Conservation (phyloP, 2,888 invertebrate species). For the Melanostoma scalare region DNA sequence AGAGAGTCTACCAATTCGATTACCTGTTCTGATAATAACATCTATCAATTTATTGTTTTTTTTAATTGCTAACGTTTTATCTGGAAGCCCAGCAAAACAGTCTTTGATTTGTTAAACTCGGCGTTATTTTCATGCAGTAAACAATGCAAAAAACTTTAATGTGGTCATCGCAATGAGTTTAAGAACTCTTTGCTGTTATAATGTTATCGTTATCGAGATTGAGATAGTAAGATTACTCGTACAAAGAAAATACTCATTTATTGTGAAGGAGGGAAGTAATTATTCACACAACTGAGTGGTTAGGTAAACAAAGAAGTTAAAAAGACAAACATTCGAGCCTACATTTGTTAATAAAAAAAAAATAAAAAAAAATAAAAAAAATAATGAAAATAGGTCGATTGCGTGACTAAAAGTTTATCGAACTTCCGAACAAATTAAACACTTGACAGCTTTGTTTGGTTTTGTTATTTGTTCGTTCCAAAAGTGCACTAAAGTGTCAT, state of each 20-base stretch:
- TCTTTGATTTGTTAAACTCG: too few relatives aligned
- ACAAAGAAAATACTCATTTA: too few relatives aligned
- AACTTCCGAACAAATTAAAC: constrained; percentile 13
- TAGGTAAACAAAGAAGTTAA: too few relatives aligned
- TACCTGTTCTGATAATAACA: too few relatives aligned
- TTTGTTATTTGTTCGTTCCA: background rate
- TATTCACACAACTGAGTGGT: background rate
- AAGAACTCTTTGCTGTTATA: background rate
- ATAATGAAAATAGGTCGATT: background rate
- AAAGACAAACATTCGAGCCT: constrained; percentile 3
- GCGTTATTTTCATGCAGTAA: too few relatives aligned
- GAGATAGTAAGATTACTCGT: too few relatives aligned
- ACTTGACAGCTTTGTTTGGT: background rate
- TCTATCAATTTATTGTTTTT: too few relatives aligned
- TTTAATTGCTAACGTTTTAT: too few relatives aligned
- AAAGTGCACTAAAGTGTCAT: constrained; percentile 12
- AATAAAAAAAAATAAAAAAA: background rate
- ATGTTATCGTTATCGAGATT: constrained; percentile 11
- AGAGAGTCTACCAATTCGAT: too few relatives aligned
- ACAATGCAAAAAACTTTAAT: too few relatives aligned
- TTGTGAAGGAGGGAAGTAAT: too few relatives aligned
- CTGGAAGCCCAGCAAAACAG: too few relatives aligned
- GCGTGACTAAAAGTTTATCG: constrained; percentile 25
- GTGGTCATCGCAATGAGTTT: constrained; percentile 12
- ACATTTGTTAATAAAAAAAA: background rate